Evolutionary conservation across 2,797 vertebrate species (phyloP).

Genomic region (Alauda arvensis): DNA sequence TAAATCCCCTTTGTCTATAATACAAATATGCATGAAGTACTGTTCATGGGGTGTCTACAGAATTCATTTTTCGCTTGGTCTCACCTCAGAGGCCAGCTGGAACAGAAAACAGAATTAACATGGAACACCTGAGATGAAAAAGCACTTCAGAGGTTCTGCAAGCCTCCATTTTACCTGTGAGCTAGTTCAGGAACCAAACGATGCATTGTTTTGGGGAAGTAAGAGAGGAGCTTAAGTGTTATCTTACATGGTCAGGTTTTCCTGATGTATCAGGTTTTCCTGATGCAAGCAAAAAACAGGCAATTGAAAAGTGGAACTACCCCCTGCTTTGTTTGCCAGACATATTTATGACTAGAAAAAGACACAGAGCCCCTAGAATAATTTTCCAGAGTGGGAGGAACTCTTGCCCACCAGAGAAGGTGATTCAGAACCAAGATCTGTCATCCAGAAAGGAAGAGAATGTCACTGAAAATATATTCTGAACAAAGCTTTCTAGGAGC

Average conservation of each 20-base stretch:
- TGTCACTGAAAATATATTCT: not conserved
- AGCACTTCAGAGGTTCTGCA: not conserved
- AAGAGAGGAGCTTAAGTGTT: not conserved
- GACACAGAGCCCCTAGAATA: not conserved
- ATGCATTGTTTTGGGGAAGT: fast-evolving
- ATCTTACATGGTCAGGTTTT: not conserved
- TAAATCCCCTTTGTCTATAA: not conserved
- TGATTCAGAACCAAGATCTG: not conserved
- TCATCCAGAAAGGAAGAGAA: not conserved
- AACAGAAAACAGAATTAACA: not conserved
- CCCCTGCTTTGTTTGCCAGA: not conserved
- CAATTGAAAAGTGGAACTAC: not conserved
- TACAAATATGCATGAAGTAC: not conserved
- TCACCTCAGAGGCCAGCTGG: not conserved
- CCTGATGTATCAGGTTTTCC: not conserved
- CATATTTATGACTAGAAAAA: not conserved
- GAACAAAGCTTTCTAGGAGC: not conserved
- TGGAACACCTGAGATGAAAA: not conserved
- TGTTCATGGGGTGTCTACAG: not conserved
- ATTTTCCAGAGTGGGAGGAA: not conserved
- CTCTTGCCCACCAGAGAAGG: not conserved
- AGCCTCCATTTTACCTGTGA: not conserved
- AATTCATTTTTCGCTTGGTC: not conserved
- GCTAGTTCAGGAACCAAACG: not conserved
- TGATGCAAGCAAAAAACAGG: not conserved